Percentiles rank a stretch among this genome's conserved stretches.
These are phyloP conservation scores for Tridacna crocea DNA, from an alignment of 2,888 invertebrate genomes.

Conservation along the genomic window DNA sequence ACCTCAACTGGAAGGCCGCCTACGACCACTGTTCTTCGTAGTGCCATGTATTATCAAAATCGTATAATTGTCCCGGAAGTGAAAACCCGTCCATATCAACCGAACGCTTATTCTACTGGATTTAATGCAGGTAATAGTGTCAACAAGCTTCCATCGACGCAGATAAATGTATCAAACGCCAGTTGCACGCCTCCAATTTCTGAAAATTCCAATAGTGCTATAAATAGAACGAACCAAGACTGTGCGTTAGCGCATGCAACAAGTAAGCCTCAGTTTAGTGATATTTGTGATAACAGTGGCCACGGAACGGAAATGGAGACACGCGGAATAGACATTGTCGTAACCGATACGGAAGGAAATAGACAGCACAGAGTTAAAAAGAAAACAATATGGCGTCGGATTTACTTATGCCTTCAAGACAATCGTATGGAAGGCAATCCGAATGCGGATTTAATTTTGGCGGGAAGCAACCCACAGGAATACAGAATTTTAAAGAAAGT, in stretches of 20 bases:
- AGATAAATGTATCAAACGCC: constrained; percentile 20
- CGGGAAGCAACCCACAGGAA: constrained; percentile 69
- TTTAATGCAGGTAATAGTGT: background rate
- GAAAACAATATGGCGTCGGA: constrained; percentile 64
- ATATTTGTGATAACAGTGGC: background rate
- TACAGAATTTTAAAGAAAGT: constrained; percentile 76
- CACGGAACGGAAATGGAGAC: constrained; percentile 63
- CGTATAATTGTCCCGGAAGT: constrained; percentile 56
- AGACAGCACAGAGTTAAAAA: constrained; percentile 56
- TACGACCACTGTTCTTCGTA: constrained; percentile 55
- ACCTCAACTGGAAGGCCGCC: constrained; percentile 45
- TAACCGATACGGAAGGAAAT: constrained; percentile 66
- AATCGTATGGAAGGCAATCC: constrained; percentile 74
- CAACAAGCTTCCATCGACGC: constrained; percentile 18
- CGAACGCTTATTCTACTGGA: constrained; percentile 12
- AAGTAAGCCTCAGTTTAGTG: constrained; percentile 16
- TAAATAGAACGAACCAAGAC: constrained; percentile 15
- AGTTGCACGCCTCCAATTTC: background rate
- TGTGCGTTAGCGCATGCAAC: constrained; percentile 16
- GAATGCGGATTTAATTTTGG: constrained; percentile 69
- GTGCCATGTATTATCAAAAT: constrained; percentile 62
- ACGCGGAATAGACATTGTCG: constrained; percentile 73
- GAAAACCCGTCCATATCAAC: constrained; percentile 35
- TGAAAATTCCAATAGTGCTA: constrained; percentile 51
- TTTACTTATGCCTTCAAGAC: constrained; percentile 71